Evolutionary conservation across 2,113 vertebrate genomes (phyloP).

Genomic region (Cavia porcellus): DNA sequence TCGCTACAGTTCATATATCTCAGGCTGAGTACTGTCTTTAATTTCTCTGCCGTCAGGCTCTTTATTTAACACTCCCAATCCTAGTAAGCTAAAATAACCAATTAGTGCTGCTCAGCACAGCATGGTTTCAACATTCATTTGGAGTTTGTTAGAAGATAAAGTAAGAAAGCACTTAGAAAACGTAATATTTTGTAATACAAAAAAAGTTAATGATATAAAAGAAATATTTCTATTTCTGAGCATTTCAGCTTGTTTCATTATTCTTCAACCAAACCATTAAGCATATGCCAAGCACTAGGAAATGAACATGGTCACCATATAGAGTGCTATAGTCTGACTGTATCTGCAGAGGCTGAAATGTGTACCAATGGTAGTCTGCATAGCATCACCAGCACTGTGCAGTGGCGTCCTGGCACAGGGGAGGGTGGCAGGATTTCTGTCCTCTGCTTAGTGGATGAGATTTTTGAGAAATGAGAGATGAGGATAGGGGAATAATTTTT

Average conservation of each 20-base stretch:
- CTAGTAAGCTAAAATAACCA: conserved; percentile 76
- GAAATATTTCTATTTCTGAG: conserved; percentile 32
- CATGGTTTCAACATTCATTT: conserved; percentile 33
- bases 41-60: conserved; percentile 66
- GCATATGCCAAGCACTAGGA: not conserved
- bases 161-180: conserved; percentile 2
- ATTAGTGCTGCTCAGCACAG: conserved; percentile 67
- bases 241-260: not conserved
- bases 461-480: not conserved
- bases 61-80: conserved; percentile 73
- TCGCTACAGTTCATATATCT: conserved; percentile 68
- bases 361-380: not conserved
- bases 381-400: not conserved
- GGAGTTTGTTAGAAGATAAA: conserved; percentile 36
- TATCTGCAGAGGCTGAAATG: not conserved
- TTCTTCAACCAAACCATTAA: not conserved
- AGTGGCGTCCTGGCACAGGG: not conserved
- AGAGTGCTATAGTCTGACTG: not conserved
- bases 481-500: not conserved
- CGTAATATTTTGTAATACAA: conserved; percentile 9
- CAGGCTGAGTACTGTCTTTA: conserved; percentile 36
- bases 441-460: not conserved
- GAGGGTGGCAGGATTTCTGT: not conserved
- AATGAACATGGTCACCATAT: not conserved
- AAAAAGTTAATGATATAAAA: conserved; percentile 23